Base-by-base conservation (phyloP, 2,113 vertebrate species). In the Halichoeres trimaculatus region DNA sequence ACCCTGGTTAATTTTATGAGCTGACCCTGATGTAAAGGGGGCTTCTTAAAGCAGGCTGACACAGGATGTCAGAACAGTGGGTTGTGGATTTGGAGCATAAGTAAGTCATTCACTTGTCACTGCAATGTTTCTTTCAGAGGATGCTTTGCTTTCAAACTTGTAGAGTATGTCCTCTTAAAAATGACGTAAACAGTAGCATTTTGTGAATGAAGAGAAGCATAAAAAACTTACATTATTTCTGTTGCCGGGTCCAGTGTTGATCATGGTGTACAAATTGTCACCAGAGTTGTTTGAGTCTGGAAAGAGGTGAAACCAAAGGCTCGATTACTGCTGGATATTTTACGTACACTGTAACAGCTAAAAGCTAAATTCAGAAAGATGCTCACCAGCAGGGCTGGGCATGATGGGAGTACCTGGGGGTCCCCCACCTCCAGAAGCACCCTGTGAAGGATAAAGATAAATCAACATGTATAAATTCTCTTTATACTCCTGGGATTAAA, bases 201-300 rank as follows among this genome's bases (percentile, higher is more conserved):
- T 13, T 10, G 24, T 45, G 10, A 23, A 53, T 14, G 38, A 35
- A 3, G 11, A 68, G 35, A 0, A 41, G 34, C 24, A 19, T 9
- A 41, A 26, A 12, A 0, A 76, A 95, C 96, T 96, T 93, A 99
- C 98, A 84, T 96, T 99, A 93, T 97, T 96, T 91, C 98, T 95
- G 92, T 97, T 98, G 90, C 97, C 96, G 70, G 96, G 96, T 93
- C 97, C 96, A 76, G 97, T 96, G 95, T 98, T 99, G 93, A 99
- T 99, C 97, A 99, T 99, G 92, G 98, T 98, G 94, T 99, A 99
- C 92, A 99, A 96, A 93, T 99, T 99, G 94, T 99, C 98, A 92
- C 98, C 98, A 91, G 98, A 99, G 93, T 99, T 99, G 94, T 98
- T 99, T 83, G 98, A 99, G 93, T 99, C 98, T 99, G 91, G 91